Evolutionary conservation across 1,140 invertebrate genomes (phyloP).

Genomic region (Caligus rogercresseyi): DNA sequence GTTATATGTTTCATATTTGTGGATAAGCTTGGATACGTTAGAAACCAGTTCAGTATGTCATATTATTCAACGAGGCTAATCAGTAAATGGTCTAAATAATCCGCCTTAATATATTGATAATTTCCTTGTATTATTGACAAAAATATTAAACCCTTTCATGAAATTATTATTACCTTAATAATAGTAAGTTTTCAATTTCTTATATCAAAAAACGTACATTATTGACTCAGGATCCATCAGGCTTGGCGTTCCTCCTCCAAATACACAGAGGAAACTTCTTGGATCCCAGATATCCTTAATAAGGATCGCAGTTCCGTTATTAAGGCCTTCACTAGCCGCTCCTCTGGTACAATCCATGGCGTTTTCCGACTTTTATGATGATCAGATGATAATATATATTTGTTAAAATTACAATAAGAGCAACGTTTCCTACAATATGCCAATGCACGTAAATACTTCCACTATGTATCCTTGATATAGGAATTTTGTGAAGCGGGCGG

Average conservation of each 20-base stretch:
- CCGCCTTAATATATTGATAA: too few species aligned
- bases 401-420: background rate
- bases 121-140: too few species aligned
- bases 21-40: too few species aligned
- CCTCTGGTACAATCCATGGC: background rate
- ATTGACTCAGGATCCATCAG: background rate
- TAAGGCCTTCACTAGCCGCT: background rate
- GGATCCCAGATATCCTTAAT: background rate
- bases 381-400: background rate
- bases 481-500: too few species aligned
- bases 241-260: background rate
- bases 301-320: background rate
- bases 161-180: too few species aligned
- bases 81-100: too few species aligned
- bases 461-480: background rate
- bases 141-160: too few species aligned
- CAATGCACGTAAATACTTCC: background rate
- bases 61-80: too few species aligned
- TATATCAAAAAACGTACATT: too few species aligned
- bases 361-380: background rate
- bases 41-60: too few species aligned
- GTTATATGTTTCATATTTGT: too few species aligned
- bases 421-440: background rate
- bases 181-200: too few species aligned
- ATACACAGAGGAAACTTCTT: background rate